Base-by-base conservation (phyloP, 2,797 vertebrate genomes). In the Tamandua tetradactyla region DNA sequence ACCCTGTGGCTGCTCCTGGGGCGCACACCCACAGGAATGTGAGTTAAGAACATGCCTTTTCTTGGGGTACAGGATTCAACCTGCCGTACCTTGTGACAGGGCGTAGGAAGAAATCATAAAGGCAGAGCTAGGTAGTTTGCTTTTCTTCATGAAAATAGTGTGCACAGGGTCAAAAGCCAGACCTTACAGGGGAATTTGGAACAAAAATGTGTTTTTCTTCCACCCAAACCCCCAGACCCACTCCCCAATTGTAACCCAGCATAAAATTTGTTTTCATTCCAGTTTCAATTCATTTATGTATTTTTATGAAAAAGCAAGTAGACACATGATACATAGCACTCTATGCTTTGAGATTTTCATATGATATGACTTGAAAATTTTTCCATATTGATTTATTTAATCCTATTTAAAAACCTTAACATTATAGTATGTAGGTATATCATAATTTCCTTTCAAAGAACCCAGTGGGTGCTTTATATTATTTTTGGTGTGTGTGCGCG, bases 251-350 rank as follows among this genome's bases (percentile, higher is more conserved):
- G 52, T 74, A 94, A 30, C 32, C 44, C 25, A 42, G 23, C 22
- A 52, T 40, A 68, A 5, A 84, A 1, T 18, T 75, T 78, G 75
- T 40, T 47, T 89, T 59, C 22, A 59, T 92, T 89, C 27, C 7
- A 74, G 22, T 92, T 92, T 96, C 71, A n/a, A 47, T 80, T 88
- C 61, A 44, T 32, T 3, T 80, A 27, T 79, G 2, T 81, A 7
- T 69, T 49, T 93, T 90, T 84, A 83, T 80, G 40, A 95, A 90
- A 92, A 94, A 7, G 72, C n/a, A 91, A 91, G 40, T 78, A 84
- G n/a, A 35, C 2, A 15, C 47, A 10, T 2, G 68, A 11, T 37
- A 55, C 44, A 91, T 90, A 30, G 3, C 75, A 25, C 44, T 80
- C 37, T 68, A 3, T 42, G 79, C 47, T 94, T 87, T 52, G 35